These are phyloP conservation scores for Orthosia gothica DNA, from an alignment of 2,888 invertebrate genomes.

Conservation along the genomic window DNA sequence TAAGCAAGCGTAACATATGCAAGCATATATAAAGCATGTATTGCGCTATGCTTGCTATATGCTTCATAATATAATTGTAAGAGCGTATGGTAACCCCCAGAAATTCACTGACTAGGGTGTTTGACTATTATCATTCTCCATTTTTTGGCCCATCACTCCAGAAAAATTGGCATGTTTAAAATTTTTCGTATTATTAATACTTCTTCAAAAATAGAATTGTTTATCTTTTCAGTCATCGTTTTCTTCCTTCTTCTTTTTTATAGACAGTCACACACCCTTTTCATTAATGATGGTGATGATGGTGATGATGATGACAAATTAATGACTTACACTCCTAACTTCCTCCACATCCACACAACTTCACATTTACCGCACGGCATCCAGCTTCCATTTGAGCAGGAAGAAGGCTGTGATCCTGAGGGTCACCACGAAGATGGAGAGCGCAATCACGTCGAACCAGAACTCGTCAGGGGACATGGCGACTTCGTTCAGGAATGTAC, in stretches of 20 bases:
- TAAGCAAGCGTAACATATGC: too few species aligned
- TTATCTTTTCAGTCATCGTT: neutral
- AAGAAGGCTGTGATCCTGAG: conserved; percentile 93
- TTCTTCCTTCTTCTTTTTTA: neutral
- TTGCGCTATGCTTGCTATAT: too few species aligned
- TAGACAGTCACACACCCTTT: neutral
- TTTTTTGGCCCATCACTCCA: too few species aligned
- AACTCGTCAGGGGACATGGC: conserved; percentile 96
- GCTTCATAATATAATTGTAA: too few species aligned
- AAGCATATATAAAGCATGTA: too few species aligned
- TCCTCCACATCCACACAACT: neutral
- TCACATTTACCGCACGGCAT: conserved; percentile 91
- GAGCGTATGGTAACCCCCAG: too few species aligned
- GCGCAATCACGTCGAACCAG: conserved; percentile 95
- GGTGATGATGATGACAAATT: conserved; percentile 11
- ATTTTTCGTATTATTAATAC: too few species aligned
- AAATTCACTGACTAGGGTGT: neutral
- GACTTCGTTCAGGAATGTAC: conserved; percentile 95
- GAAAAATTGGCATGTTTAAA: too few species aligned
- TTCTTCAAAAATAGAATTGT: neutral
- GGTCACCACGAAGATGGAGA: conserved; percentile 93
- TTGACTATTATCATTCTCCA: neutral
- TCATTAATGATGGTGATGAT: neutral
- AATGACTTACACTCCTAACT: conserved; percentile 27
- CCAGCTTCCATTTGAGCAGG: conserved; percentile 95